These are phyloP conservation scores for Petrocephalus microphthalmus DNA, from an alignment of 2,113 vertebrate genomes.

Conservation along the genomic window DNA sequence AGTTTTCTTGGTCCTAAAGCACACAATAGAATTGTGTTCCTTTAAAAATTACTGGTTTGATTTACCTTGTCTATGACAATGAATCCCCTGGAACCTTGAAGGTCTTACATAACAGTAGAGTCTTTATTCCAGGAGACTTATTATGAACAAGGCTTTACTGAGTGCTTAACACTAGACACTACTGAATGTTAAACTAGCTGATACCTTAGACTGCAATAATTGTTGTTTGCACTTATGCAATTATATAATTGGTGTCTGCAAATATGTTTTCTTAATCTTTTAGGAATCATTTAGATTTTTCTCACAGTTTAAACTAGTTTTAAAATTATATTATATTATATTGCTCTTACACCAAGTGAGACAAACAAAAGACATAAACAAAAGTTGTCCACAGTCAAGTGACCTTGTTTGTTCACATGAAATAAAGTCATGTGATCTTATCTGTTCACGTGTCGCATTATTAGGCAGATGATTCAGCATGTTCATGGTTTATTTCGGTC, in stretches of 20 bases:
- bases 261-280: background rate
- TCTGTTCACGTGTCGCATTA: background rate
- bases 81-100: background rate
- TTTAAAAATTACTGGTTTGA: slow-evolving; percentile 5
- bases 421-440: background rate
- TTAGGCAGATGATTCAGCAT: background rate
- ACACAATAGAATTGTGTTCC: background rate
- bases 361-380: background rate
- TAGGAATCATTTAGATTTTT: background rate
- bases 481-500: background rate
- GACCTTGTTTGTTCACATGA: background rate
- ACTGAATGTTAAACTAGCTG: background rate
- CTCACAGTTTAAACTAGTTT: background rate
- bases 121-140: background rate
- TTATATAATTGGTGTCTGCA: slow-evolving; percentile 8
- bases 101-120: background rate
- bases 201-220: background rate
- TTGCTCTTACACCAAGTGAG: background rate
- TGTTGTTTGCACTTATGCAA: background rate
- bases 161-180: slow-evolving; percentile 4
- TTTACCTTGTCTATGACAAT: background rate
- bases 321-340: background rate
- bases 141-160: background rate
- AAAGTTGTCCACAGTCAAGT: background rate
- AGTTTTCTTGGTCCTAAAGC: background rate